Base-by-base conservation (phyloP, 2,797 vertebrate genomes). In the Falco peregrinus region DNA sequence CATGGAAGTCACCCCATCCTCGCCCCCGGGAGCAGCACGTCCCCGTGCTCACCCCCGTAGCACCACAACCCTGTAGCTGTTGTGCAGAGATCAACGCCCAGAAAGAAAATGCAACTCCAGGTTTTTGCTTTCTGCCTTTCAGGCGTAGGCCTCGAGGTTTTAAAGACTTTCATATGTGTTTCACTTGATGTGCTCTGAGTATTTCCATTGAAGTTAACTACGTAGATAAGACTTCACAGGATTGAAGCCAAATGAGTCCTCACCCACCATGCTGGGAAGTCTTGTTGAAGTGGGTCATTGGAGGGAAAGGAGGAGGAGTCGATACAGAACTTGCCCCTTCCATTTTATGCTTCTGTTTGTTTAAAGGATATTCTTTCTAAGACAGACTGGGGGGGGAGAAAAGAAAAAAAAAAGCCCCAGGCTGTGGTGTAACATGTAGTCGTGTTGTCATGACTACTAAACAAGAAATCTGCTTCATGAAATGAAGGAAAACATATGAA, bases 221-320 rank as follows among this genome's bases (percentile, higher is more conserved):
- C 95, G 94, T 96, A 96, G 96, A 96, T 95, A 94, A 94, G 96
- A 95, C 95, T 96, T 84, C 28, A 69, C 68, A 56, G 96, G 92
- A 95, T 85, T 50, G 57, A 84, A 95, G 95, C 93, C 90, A 95
- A 96, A 71, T 91, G 90, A 95, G 84, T 96, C 90, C 93, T 95
- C 96, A 95, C 95, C 94, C 92, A 96, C 95, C 96, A 37, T 87
- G 90, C 94, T 96, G 96, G 93, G 96, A 96, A 96, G 90, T 85
- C 94, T 81, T 25, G 45, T 61, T 94, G 78, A 65, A 95, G 90
- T 80, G 92, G 92, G 90, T 96, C 94, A 87, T 21, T 92, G 95
- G 84, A 90, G 81, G 88, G 93, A 82, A 84, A 71, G 89, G 68
- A 95, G 93, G 90, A 94, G 94, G 88, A 93, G 92, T 61, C 28